These are phyloP conservation scores for Stegostoma tigrinum DNA, from an alignment of 2,113 vertebrate species.

Conservation along the genomic window DNA sequence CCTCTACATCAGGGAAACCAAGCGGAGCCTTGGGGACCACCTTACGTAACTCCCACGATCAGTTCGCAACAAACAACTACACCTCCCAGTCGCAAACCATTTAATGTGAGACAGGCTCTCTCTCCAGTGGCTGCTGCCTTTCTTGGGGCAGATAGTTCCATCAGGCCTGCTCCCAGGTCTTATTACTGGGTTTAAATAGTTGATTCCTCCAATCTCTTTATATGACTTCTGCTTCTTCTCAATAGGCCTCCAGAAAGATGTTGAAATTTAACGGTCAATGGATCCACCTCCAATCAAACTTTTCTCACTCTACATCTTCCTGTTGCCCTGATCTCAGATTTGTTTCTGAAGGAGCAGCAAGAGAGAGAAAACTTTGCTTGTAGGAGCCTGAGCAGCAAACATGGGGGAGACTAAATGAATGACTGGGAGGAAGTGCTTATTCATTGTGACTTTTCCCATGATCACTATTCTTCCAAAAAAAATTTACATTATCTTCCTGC, in stretches of 20 bases:
- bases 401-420: background rate
- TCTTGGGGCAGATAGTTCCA: no score
- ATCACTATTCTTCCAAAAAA: background rate
- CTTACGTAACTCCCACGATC: no score
- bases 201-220: background rate
- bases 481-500: background rate
- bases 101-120: background rate
- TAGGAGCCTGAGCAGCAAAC: background rate
- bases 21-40: no score
- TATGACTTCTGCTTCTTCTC: background rate
- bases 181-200: background rate
- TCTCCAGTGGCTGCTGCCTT: background rate
- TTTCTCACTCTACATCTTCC: background rate
- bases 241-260: background rate
- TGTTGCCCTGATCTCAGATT: background rate
- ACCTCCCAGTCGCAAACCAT: no score
- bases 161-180: background rate
- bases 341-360: background rate
- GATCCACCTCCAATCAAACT: background rate
- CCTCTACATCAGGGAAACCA: no score
- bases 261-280: background rate
- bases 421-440: background rate
- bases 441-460: background rate
- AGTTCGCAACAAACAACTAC: no score
- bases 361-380: background rate